Conservation (phyloP, 2,113 vertebrate genomes). For the Onychorhynchus coronatus region DNA sequence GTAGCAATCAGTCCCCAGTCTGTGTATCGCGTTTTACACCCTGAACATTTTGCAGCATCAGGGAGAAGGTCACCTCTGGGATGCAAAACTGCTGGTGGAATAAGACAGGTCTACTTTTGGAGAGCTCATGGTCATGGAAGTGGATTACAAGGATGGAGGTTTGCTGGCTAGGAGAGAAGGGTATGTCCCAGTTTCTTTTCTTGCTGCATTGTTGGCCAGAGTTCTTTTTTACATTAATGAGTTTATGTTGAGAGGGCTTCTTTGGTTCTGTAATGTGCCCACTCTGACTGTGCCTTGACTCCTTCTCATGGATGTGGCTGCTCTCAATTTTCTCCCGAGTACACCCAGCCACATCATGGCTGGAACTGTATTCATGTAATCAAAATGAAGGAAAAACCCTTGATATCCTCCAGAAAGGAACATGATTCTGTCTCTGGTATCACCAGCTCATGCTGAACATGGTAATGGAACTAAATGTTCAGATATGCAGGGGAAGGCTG, state of each 20-base stretch:
- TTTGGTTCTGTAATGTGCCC: fast-evolving
- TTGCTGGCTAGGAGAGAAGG: background rate
- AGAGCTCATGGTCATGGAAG: background rate
- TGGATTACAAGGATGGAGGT: background rate
- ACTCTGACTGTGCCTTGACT: background rate
- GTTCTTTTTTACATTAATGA: background rate
- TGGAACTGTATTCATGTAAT: background rate
- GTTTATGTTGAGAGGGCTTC: background rate
- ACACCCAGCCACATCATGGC: fast-evolving
- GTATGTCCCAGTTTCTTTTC: background rate
- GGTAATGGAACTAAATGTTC: background rate
- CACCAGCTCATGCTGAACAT: background rate
- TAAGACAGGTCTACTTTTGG: background rate
- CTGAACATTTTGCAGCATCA: background rate
- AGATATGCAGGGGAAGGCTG: background rate
- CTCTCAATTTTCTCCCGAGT: background rate
- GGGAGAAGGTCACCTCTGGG: background rate
- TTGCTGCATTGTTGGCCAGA: background rate
- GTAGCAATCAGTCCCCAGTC: background rate
- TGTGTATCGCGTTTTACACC: background rate
- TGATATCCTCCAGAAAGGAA: background rate
- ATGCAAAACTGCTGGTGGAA: background rate
- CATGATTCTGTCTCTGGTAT: background rate
- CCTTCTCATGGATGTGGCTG: fast-evolving
- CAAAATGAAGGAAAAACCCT: background rate